These are phyloP conservation scores for Taeniopygia guttata DNA, from an alignment of 2,797 vertebrate genomes.

Conservation along the genomic window DNA sequence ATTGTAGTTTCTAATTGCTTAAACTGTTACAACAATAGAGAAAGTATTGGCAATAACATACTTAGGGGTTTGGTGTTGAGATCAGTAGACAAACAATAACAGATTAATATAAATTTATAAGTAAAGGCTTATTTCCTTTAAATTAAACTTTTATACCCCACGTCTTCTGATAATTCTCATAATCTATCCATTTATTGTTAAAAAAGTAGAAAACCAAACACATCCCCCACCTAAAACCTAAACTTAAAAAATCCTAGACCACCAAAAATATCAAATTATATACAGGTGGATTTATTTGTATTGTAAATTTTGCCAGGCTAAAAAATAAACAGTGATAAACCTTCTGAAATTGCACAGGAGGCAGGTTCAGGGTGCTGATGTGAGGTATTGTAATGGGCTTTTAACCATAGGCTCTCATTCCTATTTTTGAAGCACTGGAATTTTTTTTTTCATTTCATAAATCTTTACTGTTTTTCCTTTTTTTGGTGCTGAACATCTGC, in stretches of 20 bases:
- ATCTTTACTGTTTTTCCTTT: neutral
- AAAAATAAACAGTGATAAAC: neutral
- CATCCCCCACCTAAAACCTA: neutral
- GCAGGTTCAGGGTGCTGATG: neutral
- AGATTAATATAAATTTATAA: neutral
- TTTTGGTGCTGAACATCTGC: neutral
- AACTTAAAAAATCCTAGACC: neutral
- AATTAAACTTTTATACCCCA: neutral
- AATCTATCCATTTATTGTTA: neutral
- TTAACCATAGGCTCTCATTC: neutral
- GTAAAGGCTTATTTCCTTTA: neutral
- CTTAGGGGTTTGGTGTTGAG: neutral
- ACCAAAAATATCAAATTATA: neutral
- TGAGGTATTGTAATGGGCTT: neutral
- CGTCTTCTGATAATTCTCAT: neutral
- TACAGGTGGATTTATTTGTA: neutral
- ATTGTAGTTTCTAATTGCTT: neutral
- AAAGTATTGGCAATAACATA: neutral
- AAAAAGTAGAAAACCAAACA: neutral
- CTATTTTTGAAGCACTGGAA: neutral
- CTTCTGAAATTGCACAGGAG: neutral
- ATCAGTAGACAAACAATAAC: neutral
- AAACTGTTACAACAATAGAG: neutral
- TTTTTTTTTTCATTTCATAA: neutral
- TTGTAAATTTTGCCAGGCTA: neutral